Evolutionary conservation across 2,888 invertebrate species (phyloP), one percentile per base, ranked within the genome.

Genomic region (Dusona sp.): DNA sequence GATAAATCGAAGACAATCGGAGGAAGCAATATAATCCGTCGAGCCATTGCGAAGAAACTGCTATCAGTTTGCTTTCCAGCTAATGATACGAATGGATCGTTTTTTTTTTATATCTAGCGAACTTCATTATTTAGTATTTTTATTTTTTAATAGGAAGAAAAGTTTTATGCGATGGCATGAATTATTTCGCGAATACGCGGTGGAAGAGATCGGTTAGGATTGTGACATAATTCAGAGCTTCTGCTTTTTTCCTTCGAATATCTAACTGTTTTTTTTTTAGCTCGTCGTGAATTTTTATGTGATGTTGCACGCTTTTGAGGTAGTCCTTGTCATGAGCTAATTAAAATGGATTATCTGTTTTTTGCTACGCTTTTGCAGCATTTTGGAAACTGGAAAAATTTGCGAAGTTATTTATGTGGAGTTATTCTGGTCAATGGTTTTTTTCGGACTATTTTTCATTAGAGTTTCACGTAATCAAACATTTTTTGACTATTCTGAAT

Each of bases 1-100:
- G 57, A 61, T 61, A 29, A 80, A 29, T 73, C 81, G 73, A 74
- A n/a, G 64, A 68, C 57, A 25, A 79, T 68, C 29, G 64, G 48
- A 33, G 64, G 73, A 73, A 68, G 42, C 29, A 54, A n/a, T n/a
- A n/a, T n/a, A n/a, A 70, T 51, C 33, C 42, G 38, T 65, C 16
- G 38, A 65, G 25, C n/a, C 38, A 65, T 73, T 45, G 16, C 68
- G 79, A 64, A 72, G 36, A 36, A 65, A 51, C 64, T 42, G 75
- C 25, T 75, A 19, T 75, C 29, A 11, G 6, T 75, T 64, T 29
- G 33, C 42, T 75, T 22, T 70, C 33, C 61, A 4, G 19, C 7
- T 72, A 48, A 70, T 45, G 16, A 61, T 45, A 36, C 33, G n/a
- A 54, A 45, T 51, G 48, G n/a, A 33, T 57, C 25, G 1, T 70